Evolutionary conservation across 2,888 invertebrate species (phyloP).

Genomic region (Ochlodes sylvanus): DNA sequence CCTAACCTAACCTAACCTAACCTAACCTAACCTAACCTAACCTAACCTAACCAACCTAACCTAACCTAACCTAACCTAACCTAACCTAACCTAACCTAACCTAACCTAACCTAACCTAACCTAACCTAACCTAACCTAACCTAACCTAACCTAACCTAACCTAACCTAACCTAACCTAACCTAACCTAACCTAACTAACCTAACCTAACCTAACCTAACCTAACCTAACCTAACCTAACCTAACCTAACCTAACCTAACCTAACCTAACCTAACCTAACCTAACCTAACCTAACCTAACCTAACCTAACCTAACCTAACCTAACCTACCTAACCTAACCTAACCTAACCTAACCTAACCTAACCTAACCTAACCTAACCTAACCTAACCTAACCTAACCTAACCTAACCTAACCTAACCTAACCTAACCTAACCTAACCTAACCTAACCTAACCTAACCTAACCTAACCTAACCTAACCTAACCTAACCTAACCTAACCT

Average conservation of each 20-base stretch:
- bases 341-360: slow-evolving; percentile 43
- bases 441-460: slow-evolving; percentile 47
- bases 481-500: slow-evolving; percentile 48
- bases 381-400: slow-evolving; percentile 47
- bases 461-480: slow-evolving; percentile 48
- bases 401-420: slow-evolving; percentile 48
- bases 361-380: slow-evolving; percentile 47
- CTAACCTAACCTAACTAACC: slow-evolving; percentile 37
- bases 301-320: slow-evolving; percentile 48
- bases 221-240: slow-evolving; percentile 40
- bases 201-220: slow-evolving; percentile 38
- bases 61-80: slow-evolving; percentile 12
- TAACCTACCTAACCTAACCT: slow-evolving; percentile 48
- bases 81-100: slow-evolving; percentile 13
- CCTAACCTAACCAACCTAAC: slow-evolving; percentile 13
- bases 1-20: slow-evolving; percentile 8
- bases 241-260: slow-evolving; percentile 40
- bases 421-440: slow-evolving; percentile 48
- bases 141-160: slow-evolving; percentile 35
- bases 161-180: slow-evolving; percentile 25
- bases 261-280: slow-evolving; percentile 42
- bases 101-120: slow-evolving; percentile 14
- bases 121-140: slow-evolving; percentile 25
- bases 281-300: slow-evolving; percentile 47
- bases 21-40: slow-evolving; percentile 24